Conservation (phyloP, 1,140 invertebrate genomes). For the Acromyrmex heyeri region DNA sequence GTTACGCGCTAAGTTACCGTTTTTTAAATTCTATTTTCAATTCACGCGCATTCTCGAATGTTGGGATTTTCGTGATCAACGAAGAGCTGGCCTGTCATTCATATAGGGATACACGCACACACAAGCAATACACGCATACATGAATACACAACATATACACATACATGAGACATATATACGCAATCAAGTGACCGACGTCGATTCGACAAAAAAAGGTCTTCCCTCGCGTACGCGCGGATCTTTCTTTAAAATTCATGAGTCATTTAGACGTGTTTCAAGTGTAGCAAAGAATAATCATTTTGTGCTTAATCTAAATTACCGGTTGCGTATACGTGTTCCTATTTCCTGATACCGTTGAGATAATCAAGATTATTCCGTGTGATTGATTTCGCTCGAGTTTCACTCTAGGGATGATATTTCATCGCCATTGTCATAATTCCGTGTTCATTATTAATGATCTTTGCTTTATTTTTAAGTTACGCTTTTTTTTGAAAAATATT, state of each 20-base stretch:
- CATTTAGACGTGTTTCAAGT: neutral
- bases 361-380: slow-evolving; percentile 17
- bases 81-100: slow-evolving; percentile 87
- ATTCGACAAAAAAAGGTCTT: slow-evolving; percentile 65
- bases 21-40: slow-evolving; percentile 86
- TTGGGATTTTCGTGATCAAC: slow-evolving; percentile 87
- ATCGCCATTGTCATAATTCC: neutral
- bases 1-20: slow-evolving; percentile 86
- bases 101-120: slow-evolving; percentile 73
- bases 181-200: slow-evolving; percentile 70
- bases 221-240: slow-evolving; percentile 54
- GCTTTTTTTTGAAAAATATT: neutral
- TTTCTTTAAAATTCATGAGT: neutral
- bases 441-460: neutral
- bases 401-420: neutral
- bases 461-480: neutral
- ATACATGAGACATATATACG: slow-evolving; percentile 38
- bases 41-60: slow-evolving; percentile 86
- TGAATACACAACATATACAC: slow-evolving; percentile 32
- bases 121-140: neutral
- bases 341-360: neutral
- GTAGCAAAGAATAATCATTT: neutral
- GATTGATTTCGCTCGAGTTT: slow-evolving; percentile 2
- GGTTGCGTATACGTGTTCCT: slow-evolving; percentile 1
- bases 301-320: slow-evolving; percentile 6